Conservation (phyloP, 2,797 vertebrate genomes). For the Simalia tracyae region DNA sequence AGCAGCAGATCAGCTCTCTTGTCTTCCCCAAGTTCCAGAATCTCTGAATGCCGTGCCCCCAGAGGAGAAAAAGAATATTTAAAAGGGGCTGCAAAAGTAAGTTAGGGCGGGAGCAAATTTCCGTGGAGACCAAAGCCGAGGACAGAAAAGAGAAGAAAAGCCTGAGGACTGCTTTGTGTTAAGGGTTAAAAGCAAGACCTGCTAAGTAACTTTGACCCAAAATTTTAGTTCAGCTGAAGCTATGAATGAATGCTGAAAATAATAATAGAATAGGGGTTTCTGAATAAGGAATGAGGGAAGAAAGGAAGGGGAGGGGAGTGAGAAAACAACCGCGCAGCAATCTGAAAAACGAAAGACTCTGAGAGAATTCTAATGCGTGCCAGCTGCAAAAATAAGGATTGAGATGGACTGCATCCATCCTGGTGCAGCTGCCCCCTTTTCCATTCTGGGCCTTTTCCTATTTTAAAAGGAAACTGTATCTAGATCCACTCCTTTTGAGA, state of each 20-base stretch:
- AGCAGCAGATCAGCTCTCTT: not conserved
- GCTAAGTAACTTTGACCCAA: slow-evolving; percentile 39
- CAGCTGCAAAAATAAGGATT: slow-evolving; percentile 77
- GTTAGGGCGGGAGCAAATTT: not conserved
- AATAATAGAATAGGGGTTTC: slow-evolving; percentile 32
- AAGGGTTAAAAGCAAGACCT: slow-evolving; percentile 47
- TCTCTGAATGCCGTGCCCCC: not conserved
- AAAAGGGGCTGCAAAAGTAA: not conserved
- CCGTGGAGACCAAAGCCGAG: not conserved
- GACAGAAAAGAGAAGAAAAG: not conserved
- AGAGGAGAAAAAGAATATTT: not conserved
- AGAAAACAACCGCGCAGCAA: slow-evolving; percentile 60
- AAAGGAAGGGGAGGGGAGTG: slow-evolving; percentile 30
- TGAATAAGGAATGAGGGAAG: not conserved
- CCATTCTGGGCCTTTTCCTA: not conserved
- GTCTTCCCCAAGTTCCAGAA: not conserved
- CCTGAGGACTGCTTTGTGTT: not conserved
- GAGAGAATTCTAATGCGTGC: slow-evolving; percentile 74
- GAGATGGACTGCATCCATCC: slow-evolving; percentile 54
- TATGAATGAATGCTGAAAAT: slow-evolving; percentile 16
- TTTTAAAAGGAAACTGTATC: not conserved
- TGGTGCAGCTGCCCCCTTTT: not conserved
- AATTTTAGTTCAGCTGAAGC: slow-evolving; percentile 54
- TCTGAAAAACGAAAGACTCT: slow-evolving; percentile 76
- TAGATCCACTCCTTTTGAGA: not conserved